Conservation (phyloP, 2,888 invertebrate genomes). For the Clostera curtula region DNA sequence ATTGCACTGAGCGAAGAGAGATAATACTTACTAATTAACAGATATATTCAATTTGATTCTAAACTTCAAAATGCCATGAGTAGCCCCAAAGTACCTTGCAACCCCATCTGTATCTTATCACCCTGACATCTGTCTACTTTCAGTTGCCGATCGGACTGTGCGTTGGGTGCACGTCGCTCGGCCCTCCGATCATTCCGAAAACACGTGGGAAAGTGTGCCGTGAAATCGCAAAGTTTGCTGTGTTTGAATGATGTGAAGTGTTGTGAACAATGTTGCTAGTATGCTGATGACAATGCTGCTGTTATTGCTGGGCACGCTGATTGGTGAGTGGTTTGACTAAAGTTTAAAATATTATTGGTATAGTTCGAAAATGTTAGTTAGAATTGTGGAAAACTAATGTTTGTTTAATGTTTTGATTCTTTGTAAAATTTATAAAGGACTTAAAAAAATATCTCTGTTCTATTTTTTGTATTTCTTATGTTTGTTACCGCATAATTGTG, state of each 20-base stretch:
- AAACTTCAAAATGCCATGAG: neutral
- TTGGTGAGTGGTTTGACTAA: conserved; percentile 33
- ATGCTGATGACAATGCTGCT: conserved; percentile 40
- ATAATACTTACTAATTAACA: no score
- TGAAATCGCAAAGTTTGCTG: no score
- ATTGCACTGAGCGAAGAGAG: no score
- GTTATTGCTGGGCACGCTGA: conserved; percentile 35
- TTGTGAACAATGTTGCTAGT: conserved; percentile 6
- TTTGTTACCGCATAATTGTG: no score
- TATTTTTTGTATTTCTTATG: no score
- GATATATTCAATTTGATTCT: no score
- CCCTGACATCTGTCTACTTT: conserved; percentile 21
- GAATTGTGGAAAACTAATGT: no score
- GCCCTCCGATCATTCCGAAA: conserved; percentile 1
- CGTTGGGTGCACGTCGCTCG: conserved; percentile 15
- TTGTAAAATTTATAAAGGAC: no score
- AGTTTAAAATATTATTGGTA: no score
- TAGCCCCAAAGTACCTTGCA: conserved; percentile 8
- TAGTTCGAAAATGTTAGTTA: no score
- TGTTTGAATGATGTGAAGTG: conserved; percentile 20
- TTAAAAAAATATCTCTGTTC: no score
- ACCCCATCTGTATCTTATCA: conserved; percentile 30
- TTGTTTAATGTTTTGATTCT: no score
- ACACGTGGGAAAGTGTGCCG: conserved; percentile 17
- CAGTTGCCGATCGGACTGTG: conserved; percentile 21